Base-by-base conservation (phyloP, 2,797 vertebrate genomes). In the Xyrichtys novacula region DNA sequence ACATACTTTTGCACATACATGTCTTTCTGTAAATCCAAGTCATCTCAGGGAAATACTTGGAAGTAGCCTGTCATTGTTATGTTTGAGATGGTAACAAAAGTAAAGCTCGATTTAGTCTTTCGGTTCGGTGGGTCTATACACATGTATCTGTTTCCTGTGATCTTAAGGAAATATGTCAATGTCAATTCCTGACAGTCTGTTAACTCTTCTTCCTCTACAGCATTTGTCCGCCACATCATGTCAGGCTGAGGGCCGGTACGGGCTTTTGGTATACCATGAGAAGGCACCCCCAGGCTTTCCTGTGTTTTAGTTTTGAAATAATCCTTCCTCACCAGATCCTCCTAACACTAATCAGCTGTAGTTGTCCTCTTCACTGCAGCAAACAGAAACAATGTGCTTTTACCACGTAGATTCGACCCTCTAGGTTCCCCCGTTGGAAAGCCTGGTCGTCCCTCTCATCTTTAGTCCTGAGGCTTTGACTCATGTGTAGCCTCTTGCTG, bases 171-270 rank as follows among this genome's bases (percentile, higher is more conserved):
- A 7, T 23, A 34, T 67, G 25, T 76, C 17, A 34, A 76, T 66
- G 22, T 61, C 36, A 39, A 46, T 44, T 49, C 3, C 71, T 91
- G 72, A 91, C 72, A 10, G 40, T 82, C 57, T 92, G 67, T 89
- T 80, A 86, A 84, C 78, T 92, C 90, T 94, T 96, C 90, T 97
- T 95, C 94, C 92, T 96, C 94, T 76, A 91, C 96, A 97, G 96
- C 92, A 40, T 97, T 98, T 94, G 96, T 97, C 88, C 95, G 95
- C 89, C 95, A 96, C 94, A 96, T 97, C 96, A 93, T 97, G 95
- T 95, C 95, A 90, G 95, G 94, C 95, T 97, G 95, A 97, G 91
- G 82, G 90, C 88, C 38, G 83, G 91, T 92, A 90, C 85, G 88
- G 88, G 88, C 85, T 89, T 89, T 92, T 59, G 88, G 90, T 95